Evolutionary conservation across 2,113 vertebrate species (phyloP).

Genomic region (Colossoma macropomum): DNA sequence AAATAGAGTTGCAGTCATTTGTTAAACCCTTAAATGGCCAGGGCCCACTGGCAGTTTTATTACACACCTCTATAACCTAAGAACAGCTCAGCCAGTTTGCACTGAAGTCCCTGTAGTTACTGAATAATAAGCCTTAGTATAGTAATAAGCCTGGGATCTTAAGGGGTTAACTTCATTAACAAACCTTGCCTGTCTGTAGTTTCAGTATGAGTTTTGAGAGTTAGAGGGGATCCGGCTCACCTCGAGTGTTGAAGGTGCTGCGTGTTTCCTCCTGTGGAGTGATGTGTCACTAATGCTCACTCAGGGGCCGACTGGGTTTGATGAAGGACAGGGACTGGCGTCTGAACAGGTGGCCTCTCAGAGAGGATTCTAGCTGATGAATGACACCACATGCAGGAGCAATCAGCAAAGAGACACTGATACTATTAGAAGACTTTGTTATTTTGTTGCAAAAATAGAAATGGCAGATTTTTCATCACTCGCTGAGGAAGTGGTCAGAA

Average conservation of each 20-base stretch:
- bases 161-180: neutral
- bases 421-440: conserved; percentile 15
- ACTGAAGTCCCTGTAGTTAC: too few relatives aligned
- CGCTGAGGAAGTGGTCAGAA: neutral
- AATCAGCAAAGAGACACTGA: conserved; percentile 32
- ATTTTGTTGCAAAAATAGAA: conserved; percentile 26
- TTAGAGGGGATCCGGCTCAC: neutral
- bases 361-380: conserved; percentile 54
- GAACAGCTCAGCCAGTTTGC: too few relatives aligned
- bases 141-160: too few relatives aligned
- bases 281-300: conserved; percentile 45
- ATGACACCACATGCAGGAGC: conserved; percentile 37
- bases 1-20: too few relatives aligned
- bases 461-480: neutral
- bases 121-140: too few relatives aligned
- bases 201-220: neutral
- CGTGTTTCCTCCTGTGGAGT: conserved; percentile 30
- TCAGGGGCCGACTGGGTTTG: conserved; percentile 30
- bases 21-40: too few relatives aligned
- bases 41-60: too few relatives aligned
- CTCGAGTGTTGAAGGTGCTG: neutral
- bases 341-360: conserved; percentile 57
- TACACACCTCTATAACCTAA: too few relatives aligned
- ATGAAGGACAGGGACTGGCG: conserved; percentile 43
- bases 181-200: neutral